Base-by-base conservation (phyloP, 1,140 invertebrate genomes). In the Drosophila parvula region DNA sequence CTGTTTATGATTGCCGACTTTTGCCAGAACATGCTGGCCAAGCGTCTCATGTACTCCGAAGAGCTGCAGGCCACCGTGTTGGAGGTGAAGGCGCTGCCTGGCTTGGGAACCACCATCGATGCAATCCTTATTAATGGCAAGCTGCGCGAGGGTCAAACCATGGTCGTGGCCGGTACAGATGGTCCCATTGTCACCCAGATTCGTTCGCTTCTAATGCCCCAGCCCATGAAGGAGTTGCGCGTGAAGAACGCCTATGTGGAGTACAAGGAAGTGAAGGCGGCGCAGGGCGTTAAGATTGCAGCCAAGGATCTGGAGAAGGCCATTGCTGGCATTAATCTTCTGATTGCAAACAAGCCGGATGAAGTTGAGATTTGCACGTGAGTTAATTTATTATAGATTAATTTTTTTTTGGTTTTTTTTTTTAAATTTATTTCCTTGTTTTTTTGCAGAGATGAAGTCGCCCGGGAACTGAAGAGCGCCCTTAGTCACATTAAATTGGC, bases 131-230 rank as follows among this genome's bases (percentile, higher is more conserved):
- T 99, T 40, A 99, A 99, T 93, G 99, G 99, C 14, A 96, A 94
- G 16, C 93, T 99, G 30, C 94, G 94, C 45, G 98, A 99, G 93
- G 98, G 98, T 27, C 98, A 99, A 79, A 98, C 97, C 0, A 96
- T 99, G 92, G 95, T 99, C 30, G 92, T 99, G 38, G 98, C 99
- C 10, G 99, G 99, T 36, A 99, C 98, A 5, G 99, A 99, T 90
- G 99, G 99, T 16, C 98, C 99, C 4, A 98, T 99, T 56, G 97
- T 98, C 5, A 99, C 99, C 2, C 97, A 99, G 93, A 98, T 99
- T 74, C 94, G 98, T 50, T 99, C 98, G 6, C 93, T 99, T 2
- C 94, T 99, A 4, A 99, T 99, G 96, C 99, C 99, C 4, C 97
- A 99, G 92, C 98, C 99, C 0, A 95, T 99, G 94, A 98, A 97